phyloP scores from a whole-genome alignment of 2,888 invertebrate species.

The Entomobrya multifasciata region DNA sequence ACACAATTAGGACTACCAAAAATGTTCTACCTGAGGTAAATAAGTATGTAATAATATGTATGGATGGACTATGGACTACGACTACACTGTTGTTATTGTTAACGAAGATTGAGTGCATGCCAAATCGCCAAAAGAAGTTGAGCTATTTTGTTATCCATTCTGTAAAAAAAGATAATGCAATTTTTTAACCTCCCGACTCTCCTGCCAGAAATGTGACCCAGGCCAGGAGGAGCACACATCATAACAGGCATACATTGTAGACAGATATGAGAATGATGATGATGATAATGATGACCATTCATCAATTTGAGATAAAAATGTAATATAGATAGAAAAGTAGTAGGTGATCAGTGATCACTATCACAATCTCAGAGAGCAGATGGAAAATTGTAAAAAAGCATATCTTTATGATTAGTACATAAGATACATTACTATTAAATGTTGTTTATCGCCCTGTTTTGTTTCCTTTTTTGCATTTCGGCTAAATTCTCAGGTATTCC shows the following conservation, averaged over 20 bases:
- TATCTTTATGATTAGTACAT: conserved; percentile 6
- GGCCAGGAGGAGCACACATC: conserved; percentile 32
- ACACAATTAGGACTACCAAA: too few relatives aligned
- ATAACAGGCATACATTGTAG: background rate
- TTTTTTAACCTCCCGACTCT: conserved; percentile 33
- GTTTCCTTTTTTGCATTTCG: conserved; percentile 50
- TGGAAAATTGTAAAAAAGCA: conserved; percentile 8
- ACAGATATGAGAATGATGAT: conserved; percentile 32
- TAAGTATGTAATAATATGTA: too few relatives aligned
- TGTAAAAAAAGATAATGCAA: background rate
- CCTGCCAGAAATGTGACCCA: conserved; percentile 30
- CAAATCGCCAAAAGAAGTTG: conserved; percentile 55
- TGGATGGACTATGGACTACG: too few relatives aligned
- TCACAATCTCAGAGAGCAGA: too few relatives aligned
- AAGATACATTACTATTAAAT: conserved; percentile 11
- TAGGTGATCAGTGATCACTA: too few relatives aligned
- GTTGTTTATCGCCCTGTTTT: conserved; percentile 26
- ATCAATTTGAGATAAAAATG: conserved; percentile 36
- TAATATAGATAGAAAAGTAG: background rate
- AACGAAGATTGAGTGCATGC: conserved; percentile 55
- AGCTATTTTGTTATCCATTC: background rate
- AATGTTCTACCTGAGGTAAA: too few relatives aligned
- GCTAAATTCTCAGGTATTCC: background rate
- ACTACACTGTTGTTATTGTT: conserved; percentile 25
- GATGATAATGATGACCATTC: conserved; percentile 28